These are phyloP conservation scores for Boulengeromyrus knoepffleri DNA, from an alignment of 2,113 vertebrate genomes.

Conservation along the genomic window DNA sequence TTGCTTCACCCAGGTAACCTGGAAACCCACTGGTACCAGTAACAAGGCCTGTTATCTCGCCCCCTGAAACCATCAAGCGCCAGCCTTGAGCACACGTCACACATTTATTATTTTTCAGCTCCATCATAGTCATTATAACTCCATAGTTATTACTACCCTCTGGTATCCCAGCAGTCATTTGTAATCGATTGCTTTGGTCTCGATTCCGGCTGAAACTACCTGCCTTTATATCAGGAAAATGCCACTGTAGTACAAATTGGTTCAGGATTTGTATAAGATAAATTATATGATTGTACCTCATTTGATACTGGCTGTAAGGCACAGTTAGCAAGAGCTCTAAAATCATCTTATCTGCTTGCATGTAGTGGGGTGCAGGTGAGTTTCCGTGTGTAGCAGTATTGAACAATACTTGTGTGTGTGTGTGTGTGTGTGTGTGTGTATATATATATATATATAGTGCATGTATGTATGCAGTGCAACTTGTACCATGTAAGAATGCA, in stretches of 20 bases:
- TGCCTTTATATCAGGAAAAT: neutral
- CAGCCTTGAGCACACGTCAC: neutral
- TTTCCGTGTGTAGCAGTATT: neutral
- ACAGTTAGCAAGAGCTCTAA: neutral
- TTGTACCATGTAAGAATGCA: neutral
- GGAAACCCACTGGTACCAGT: neutral
- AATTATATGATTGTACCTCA: neutral
- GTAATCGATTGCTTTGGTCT: neutral
- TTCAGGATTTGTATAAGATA: neutral
- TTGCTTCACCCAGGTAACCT: neutral
- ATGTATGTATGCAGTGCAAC: neutral
- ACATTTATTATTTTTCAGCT: neutral
- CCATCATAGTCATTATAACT: neutral
- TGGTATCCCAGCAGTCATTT: conserved; percentile 16
- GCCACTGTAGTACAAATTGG: neutral
- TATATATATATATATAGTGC: neutral
- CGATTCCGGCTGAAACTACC: neutral
- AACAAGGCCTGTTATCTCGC: neutral
- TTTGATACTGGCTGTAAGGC: neutral
- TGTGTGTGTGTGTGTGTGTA: neutral
- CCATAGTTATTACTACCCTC: conserved; percentile 36
- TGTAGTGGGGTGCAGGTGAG: neutral
- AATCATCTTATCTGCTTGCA: neutral
- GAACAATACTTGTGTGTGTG: neutral
- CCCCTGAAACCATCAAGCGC: neutral